phyloP scores from a whole-genome alignment of 2,888 invertebrate species.

The Euzophera pinguis region DNA sequence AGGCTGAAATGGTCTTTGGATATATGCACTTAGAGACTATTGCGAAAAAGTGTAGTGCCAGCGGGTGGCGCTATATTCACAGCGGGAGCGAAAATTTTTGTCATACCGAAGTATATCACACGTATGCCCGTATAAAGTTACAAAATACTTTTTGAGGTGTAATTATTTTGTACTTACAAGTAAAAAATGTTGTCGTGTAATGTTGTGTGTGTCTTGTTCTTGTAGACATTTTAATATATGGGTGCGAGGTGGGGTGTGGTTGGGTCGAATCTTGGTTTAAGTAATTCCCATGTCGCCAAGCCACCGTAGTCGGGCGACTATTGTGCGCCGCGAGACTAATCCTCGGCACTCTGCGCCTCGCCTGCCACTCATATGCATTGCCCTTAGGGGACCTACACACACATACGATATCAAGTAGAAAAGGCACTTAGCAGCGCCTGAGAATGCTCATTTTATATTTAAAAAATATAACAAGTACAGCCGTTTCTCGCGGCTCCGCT shows the following conservation, averaged over 20 bases:
- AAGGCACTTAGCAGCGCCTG: background rate
- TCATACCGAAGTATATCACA: slow-evolving; percentile 11
- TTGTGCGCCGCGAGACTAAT: slow-evolving; percentile 2
- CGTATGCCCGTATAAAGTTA: slow-evolving; percentile 10
- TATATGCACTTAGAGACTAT: slow-evolving; percentile 8
- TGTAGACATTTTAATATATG: background rate
- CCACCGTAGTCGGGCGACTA: background rate
- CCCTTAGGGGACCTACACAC: slow-evolving; percentile 9
- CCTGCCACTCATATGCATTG: slow-evolving; percentile 5
- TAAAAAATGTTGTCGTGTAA: background rate
- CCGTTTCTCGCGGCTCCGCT: too few relatives aligned
- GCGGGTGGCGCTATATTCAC: slow-evolving; percentile 10
- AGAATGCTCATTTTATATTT: too few relatives aligned
- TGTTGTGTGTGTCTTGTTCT: background rate
- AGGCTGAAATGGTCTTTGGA: slow-evolving; percentile 10
- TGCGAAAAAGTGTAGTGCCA: slow-evolving; percentile 7
- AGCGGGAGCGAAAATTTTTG: slow-evolving; percentile 13
- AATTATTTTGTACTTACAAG: background rate
- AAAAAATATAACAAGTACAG: too few relatives aligned
- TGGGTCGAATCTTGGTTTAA: background rate
- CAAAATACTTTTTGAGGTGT: slow-evolving; percentile 6
- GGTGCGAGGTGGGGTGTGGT: background rate
- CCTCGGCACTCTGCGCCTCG: slow-evolving; percentile 9
- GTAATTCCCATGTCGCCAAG: slow-evolving; percentile 13
- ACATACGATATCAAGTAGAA: background rate